Evolutionary conservation across 2,113 vertebrate species (phyloP).

Genomic region (Poeciliopsis turrubarensis): DNA sequence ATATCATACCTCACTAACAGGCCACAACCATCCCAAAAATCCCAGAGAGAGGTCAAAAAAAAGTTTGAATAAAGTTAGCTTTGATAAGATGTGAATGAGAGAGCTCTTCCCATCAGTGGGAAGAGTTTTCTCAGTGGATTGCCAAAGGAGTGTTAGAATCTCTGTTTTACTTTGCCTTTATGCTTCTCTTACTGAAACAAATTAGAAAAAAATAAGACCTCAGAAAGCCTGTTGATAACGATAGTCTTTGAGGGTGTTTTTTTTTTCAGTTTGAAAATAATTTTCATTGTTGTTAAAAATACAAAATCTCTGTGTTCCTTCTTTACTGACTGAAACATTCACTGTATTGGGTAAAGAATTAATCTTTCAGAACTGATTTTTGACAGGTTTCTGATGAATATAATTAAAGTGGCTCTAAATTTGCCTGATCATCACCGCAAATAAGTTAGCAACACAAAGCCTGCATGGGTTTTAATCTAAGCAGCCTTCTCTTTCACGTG

Average conservation of each 20-base stretch:
- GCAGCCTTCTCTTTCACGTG: too few relatives aligned
- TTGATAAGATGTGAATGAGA: neutral
- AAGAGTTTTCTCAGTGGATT: neutral
- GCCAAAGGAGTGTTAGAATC: neutral
- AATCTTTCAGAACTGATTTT: neutral
- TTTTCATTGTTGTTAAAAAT: neutral
- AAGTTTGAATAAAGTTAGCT: neutral
- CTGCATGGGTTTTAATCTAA: neutral
- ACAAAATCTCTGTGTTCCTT: neutral
- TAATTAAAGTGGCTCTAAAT: neutral
- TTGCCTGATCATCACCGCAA: neutral
- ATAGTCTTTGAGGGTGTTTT: neutral
- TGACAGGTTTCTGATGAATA: neutral
- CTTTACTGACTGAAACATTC: neutral
- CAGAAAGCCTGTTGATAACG: neutral
- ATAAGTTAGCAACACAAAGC: neutral
- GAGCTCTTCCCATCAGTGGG: neutral
- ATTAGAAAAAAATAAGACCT: neutral
- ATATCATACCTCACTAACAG: neutral
- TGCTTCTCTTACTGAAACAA: neutral
- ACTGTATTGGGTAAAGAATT: neutral
- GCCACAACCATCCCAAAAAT: neutral
- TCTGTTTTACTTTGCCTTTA: neutral
- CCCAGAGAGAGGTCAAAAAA: neutral
- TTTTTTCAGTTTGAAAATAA: neutral